phyloP scores from a whole-genome alignment of 2,113 vertebrate species.

The Peucedramus taeniatus region DNA sequence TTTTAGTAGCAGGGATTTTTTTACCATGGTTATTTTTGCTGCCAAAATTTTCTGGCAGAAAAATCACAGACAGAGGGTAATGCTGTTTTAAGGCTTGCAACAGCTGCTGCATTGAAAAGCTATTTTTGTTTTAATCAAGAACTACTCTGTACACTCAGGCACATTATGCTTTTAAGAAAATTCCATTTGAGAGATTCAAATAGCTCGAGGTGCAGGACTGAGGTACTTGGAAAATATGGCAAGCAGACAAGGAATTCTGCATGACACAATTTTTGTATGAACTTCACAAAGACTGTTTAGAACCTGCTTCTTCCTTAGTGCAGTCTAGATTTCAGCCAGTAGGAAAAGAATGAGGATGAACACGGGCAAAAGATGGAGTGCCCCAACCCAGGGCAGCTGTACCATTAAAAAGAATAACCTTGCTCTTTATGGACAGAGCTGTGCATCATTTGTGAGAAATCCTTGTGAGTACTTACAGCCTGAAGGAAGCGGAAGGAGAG shows the following conservation, averaged over 20 bases:
- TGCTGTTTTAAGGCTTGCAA: slow-evolving; percentile 17
- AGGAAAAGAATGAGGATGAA: neutral
- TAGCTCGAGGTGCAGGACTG: neutral
- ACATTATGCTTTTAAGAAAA: neutral
- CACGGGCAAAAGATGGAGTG: neutral
- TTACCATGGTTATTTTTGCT: neutral
- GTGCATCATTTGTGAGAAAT: neutral
- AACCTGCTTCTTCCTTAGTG: neutral
- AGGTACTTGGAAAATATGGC: neutral
- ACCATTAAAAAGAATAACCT: neutral
- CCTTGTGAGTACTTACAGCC: slow-evolving; percentile 73
- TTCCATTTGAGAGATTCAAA: neutral
- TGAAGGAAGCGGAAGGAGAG: slow-evolving; percentile 82
- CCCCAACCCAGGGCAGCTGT: neutral
- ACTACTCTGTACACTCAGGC: neutral
- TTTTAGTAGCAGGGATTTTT: neutral
- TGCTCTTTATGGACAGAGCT: neutral
- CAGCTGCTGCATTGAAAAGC: slow-evolving; percentile 29
- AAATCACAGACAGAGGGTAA: slow-evolving; percentile 20
- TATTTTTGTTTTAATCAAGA: slow-evolving; percentile 40
- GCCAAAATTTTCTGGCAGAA: slow-evolving; percentile 53
- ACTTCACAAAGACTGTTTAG: neutral
- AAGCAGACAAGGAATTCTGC: neutral
- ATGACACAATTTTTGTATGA: neutral
- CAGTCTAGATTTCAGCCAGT: neutral